Percentiles rank a stretch among this genome's conserved stretches.
phyloP scores from a whole-genome alignment of 2,113 vertebrate species.

The Caranx ignobilis region DNA sequence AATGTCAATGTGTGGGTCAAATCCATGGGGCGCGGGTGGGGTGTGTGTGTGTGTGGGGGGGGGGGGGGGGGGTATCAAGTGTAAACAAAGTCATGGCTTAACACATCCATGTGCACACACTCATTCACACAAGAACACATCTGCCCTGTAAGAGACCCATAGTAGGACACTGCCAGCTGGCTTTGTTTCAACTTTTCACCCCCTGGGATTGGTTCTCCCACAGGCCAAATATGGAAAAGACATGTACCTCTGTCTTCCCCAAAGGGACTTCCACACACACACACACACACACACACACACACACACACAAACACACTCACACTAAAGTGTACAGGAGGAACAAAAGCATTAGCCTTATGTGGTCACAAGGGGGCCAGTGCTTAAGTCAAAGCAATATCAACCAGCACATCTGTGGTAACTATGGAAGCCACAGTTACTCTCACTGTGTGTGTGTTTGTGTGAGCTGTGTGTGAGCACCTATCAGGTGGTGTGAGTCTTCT shows the following conservation, averaged over 20 bases:
- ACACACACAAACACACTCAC: slow-evolving; percentile 6
- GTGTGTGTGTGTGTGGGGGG: slow-evolving; percentile 38
- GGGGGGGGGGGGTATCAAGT: slow-evolving; percentile 13
- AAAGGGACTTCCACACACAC: slow-evolving; percentile 40
- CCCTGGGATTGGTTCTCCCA: slow-evolving; percentile 79
- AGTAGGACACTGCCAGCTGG: slow-evolving; percentile 78
- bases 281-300: slow-evolving; percentile 31
- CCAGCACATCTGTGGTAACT: slow-evolving; percentile 58
- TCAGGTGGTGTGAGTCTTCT: slow-evolving; percentile 17
- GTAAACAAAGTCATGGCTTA: slow-evolving; percentile 34
- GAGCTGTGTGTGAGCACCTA: background rate
- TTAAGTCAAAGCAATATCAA: slow-evolving; percentile 51
- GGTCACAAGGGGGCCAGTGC: slow-evolving; percentile 73
- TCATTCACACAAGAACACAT: slow-evolving; percentile 66
- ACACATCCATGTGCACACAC: slow-evolving; percentile 25
- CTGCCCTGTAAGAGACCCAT: slow-evolving; percentile 77
- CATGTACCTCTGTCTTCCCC: slow-evolving; percentile 56
- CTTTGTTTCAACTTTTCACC: slow-evolving; percentile 77
- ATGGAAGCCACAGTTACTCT: slow-evolving; percentile 41
- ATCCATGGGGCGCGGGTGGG: slow-evolving; percentile 49
- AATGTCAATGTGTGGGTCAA: slow-evolving; percentile 38
- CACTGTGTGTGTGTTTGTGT: slow-evolving; percentile 5
- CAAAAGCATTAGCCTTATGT: slow-evolving; percentile 78
- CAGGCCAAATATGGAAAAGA: slow-evolving; percentile 82
- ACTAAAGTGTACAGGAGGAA: slow-evolving; percentile 46